phyloP scores from a whole-genome alignment of 2,797 vertebrate genomes.

The Neosilurus hyrtlii region DNA sequence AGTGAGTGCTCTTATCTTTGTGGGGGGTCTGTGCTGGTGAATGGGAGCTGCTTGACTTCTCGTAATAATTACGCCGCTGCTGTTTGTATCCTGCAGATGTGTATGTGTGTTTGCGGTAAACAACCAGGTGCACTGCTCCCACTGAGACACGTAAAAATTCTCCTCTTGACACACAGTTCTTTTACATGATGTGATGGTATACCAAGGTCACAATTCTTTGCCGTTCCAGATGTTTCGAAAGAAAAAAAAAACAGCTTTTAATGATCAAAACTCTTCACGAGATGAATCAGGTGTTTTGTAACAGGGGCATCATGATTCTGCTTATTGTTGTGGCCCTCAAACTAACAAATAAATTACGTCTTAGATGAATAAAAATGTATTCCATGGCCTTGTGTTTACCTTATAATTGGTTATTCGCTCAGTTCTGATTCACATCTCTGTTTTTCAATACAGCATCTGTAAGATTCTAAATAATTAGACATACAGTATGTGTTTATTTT shows the following conservation, averaged over 20 bases:
- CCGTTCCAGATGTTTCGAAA: background rate
- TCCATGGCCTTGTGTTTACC: background rate
- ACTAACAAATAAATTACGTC: background rate
- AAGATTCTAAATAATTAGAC: background rate
- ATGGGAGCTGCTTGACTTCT: constrained; percentile 15
- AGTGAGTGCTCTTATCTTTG: constrained; percentile 18
- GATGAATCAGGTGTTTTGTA: background rate
- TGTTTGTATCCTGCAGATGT: constrained; percentile 36
- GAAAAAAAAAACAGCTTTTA: too few relatives aligned
- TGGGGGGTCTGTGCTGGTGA: constrained; percentile 28
- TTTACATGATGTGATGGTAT: background rate
- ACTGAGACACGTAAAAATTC: background rate
- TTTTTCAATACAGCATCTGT: background rate
- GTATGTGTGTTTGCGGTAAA: constrained; percentile 23
- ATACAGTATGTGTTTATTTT: background rate
- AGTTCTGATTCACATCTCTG: background rate
- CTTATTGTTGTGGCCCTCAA: background rate
- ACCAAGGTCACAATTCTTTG: background rate
- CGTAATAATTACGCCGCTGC: constrained; percentile 45
- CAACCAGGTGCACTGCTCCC: background rate
- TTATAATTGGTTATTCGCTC: background rate
- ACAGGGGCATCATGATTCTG: background rate
- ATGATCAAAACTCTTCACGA: background rate
- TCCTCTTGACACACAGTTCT: constrained; percentile 3
- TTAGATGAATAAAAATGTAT: background rate